A percentile compares a stretch with the other conserved stretches of the same genome.
Evolutionary conservation across 64 coral and sea anemone species (phyloP).

Genomic region (Pocillopora verrucosa): DNA sequence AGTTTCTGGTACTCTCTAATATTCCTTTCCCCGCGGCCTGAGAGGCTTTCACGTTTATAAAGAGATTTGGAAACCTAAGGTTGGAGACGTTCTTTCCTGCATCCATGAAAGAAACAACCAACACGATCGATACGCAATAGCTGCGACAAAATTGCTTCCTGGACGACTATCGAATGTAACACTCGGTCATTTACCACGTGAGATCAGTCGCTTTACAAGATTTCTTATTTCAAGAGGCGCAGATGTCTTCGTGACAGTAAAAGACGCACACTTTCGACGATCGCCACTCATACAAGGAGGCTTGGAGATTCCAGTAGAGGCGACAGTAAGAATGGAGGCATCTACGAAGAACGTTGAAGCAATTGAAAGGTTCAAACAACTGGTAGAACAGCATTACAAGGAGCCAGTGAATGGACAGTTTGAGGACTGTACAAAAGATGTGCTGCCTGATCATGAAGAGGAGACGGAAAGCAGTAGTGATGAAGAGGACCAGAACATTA

Average conservation of each 20-base stretch:
- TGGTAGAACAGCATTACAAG: background rate
- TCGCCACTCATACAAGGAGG: conserved; percentile 63
- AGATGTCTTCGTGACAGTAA: conserved; percentile 60
- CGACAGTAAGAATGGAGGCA: conserved; percentile 21
- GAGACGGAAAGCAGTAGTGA: conserved; percentile 46
- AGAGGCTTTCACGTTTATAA: too few relatives aligned
- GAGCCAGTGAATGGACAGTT: conserved; percentile 39
- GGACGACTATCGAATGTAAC: too few relatives aligned
- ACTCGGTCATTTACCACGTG: too few relatives aligned
- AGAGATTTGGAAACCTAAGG: too few relatives aligned
- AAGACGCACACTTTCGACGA: conserved; percentile 42
- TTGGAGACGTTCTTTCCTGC: too few relatives aligned
- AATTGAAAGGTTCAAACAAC: background rate
- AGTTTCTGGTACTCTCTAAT: too few relatives aligned
- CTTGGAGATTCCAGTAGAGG: conserved; percentile 11
- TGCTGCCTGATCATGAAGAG: conserved; percentile 35
- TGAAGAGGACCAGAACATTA: conserved; percentile 30
- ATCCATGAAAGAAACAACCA: too few relatives aligned
- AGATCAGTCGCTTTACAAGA: too few relatives aligned
- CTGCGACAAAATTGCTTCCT: too few relatives aligned
- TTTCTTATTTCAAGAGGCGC: conserved; percentile 45
- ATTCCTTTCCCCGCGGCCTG: too few relatives aligned
- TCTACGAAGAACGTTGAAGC: background rate
- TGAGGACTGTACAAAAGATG: conserved; percentile 31
- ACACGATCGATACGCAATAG: too few relatives aligned